phyloP scores from a whole-genome alignment of 2,797 vertebrate genomes.

The Bovichtus variegatus region DNA sequence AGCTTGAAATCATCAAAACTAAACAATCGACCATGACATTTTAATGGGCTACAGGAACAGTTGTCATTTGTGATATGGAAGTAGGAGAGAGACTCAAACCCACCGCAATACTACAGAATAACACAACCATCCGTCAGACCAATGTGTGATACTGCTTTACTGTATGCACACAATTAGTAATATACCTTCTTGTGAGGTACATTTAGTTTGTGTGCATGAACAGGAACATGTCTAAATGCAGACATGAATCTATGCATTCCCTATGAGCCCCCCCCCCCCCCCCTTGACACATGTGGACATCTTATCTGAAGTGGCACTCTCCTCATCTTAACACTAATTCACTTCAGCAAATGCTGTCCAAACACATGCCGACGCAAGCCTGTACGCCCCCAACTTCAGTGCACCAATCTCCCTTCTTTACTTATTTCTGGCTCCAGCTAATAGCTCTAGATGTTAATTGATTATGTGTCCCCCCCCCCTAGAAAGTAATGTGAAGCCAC shows the following conservation, averaged over 20 bases:
- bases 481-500: constrained; percentile 44
- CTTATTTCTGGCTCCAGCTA: constrained; percentile 35
- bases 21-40: not conserved
- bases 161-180: not conserved
- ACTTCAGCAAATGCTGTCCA: constrained; percentile 50
- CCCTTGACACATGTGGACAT: constrained; percentile 31
- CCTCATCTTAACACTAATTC: constrained; percentile 38
- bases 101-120: not conserved
- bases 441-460: constrained; percentile 54
- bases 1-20: not conserved
- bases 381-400: constrained; percentile 19
- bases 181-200: not conserved
- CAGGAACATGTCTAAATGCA: too few species aligned
- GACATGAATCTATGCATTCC: too few species aligned
- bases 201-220: not conserved
- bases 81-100: not conserved
- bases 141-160: not conserved
- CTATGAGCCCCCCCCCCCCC: constrained; percentile 2
- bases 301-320: constrained; percentile 45
- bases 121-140: not conserved
- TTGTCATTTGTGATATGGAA: not conserved
- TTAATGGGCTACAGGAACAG: not conserved
- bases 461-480: constrained; percentile 31
- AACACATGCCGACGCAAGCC: constrained; percentile 24
- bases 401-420: constrained; percentile 6